Evolutionary conservation across 2,888 invertebrate genomes (phyloP).

Genomic region (Melinopterus prodromus): DNA sequence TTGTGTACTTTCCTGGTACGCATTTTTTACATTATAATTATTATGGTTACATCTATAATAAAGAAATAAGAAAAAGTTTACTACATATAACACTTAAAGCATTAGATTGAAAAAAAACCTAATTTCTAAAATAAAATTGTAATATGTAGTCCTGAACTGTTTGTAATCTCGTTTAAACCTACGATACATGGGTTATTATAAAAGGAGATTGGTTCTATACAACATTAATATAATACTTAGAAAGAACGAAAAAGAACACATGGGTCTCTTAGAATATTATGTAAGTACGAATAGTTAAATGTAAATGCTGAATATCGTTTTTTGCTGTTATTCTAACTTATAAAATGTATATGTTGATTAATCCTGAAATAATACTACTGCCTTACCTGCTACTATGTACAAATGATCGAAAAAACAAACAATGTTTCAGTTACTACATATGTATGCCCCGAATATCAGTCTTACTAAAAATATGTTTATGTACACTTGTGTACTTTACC

Average conservation of each 20-base stretch:
- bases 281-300: not conserved
- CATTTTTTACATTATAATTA: no score
- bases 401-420: conserved; percentile 15
- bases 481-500: conserved; percentile 13
- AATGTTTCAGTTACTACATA: conserved; percentile 6
- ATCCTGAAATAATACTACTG: conserved; percentile 15
- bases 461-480: conserved; percentile 25
- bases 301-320: not conserved
- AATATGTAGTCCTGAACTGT: not conserved
- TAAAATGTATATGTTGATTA: not conserved
- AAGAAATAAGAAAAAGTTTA: not conserved
- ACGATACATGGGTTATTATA: conserved; percentile 4
- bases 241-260: not conserved
- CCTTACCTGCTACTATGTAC: conserved; percentile 10
- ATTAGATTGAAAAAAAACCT: not conserved
- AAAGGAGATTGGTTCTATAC: not conserved
- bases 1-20: no score
- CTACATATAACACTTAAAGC: not conserved
- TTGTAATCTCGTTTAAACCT: not conserved
- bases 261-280: not conserved
- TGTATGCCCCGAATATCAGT: conserved; percentile 25
- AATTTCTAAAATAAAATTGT: not conserved
- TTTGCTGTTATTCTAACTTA: not conserved
- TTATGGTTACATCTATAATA: no score
- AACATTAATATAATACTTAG: not conserved